Percentiles rank a stretch among this genome's conserved stretches.
Evolutionary conservation across 2,888 invertebrate genomes (phyloP).

Genomic region (Scotopteryx bipunctaria): DNA sequence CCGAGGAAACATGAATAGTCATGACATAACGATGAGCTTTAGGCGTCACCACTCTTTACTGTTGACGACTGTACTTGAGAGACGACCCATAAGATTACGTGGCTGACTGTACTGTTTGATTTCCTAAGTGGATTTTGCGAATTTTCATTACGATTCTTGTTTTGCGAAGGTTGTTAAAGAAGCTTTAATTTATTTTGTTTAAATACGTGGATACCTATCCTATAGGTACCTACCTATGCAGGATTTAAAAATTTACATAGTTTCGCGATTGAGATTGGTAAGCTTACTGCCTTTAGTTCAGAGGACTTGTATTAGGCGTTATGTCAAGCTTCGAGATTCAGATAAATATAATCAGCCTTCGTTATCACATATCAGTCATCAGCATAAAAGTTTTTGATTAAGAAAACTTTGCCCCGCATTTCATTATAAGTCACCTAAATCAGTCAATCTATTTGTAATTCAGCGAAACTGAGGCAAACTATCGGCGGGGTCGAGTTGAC

Average conservation of each 20-base stretch:
- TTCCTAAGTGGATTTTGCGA: slow-evolving; percentile 1
- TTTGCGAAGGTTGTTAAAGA: too few relatives aligned
- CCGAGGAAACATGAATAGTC: slow-evolving; percentile 68
- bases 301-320: too few relatives aligned
- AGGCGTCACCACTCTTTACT: slow-evolving; percentile 43
- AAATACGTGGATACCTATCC: too few relatives aligned
- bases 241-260: too few relatives aligned
- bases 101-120: slow-evolving; percentile 1
- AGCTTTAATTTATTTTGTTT: too few relatives aligned
- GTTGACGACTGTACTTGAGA: slow-evolving; percentile 26
- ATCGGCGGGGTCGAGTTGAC: slow-evolving; percentile 28
- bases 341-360: too few relatives aligned
- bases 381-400: not conserved
- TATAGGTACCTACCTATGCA: too few relatives aligned
- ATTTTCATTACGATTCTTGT: not conserved
- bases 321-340: too few relatives aligned
- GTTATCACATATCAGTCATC: not conserved
- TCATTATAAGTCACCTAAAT: slow-evolving; percentile 36
- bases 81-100: not conserved
- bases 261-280: too few relatives aligned
- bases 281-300: too few relatives aligned
- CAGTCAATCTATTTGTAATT: slow-evolving; percentile 25
- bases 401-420: not conserved
- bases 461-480: slow-evolving; percentile 45
- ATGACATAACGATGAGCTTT: slow-evolving; percentile 64